These are phyloP conservation scores for Incurvaria masculella DNA, from an alignment of 2,888 invertebrate species.

Conservation along the genomic window DNA sequence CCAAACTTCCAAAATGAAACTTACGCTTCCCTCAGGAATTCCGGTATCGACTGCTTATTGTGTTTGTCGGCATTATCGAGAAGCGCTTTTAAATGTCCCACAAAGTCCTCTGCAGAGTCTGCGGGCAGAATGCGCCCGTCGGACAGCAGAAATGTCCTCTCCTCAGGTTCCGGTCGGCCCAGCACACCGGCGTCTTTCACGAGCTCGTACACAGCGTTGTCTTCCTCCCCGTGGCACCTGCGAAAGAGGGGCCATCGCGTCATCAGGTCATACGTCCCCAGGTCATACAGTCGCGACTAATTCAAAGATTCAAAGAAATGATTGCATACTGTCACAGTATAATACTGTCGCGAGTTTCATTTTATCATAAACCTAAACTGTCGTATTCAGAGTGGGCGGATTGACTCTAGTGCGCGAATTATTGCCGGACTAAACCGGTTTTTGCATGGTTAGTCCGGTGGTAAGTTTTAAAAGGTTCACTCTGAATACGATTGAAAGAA, in stretches of 20 bases:
- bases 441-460: no score
- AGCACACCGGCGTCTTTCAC: constrained; percentile 44
- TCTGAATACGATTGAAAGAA: no score
- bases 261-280: no score
- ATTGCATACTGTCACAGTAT: no score
- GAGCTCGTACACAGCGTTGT: constrained; percentile 57
- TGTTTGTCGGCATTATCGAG: constrained; percentile 31
- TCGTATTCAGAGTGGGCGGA: no score
- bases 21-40: constrained; percentile 28
- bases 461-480: no score
- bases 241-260: constrained; percentile 14
- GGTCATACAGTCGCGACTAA: no score
- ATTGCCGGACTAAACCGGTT: no score
- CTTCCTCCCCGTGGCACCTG: constrained; percentile 67
- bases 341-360: no score
- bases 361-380: no score
- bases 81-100: constrained; percentile 25
- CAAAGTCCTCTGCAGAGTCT: constrained; percentile 23
- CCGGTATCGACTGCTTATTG: constrained; percentile 27
- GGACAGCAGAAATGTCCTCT: constrained; percentile 31
- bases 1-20: constrained; percentile 19
- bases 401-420: no score
- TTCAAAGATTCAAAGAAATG: no score
- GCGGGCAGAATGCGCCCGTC: constrained; percentile 30
- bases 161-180: constrained; percentile 29